These are phyloP conservation scores for Trileptium ribeirensis DNA, from an alignment of 2,888 invertebrate species.

Conservation along the genomic window DNA sequence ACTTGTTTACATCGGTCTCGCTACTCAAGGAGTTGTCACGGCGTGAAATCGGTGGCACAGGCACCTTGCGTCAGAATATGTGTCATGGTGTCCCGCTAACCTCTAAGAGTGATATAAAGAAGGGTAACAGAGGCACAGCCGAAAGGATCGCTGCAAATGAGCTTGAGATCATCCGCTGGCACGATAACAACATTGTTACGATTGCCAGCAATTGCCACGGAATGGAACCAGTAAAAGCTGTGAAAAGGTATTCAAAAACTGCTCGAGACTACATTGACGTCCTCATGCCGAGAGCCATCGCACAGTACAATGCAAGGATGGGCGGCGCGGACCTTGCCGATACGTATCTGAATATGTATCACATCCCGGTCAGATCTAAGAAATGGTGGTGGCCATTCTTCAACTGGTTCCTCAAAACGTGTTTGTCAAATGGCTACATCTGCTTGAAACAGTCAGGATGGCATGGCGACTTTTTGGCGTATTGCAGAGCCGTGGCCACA, in stretches of 20 bases:
- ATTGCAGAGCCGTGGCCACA: not conserved
- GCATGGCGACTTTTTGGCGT: not conserved
- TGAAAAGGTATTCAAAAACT: not conserved
- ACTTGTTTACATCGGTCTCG: not conserved
- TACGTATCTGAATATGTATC: not conserved
- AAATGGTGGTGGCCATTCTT: not conserved
- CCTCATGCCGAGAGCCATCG: no score
- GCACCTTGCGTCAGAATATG: not conserved
- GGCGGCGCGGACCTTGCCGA: not conserved
- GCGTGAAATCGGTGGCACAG: not conserved
- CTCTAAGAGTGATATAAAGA: not conserved
- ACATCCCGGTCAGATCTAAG: not conserved
- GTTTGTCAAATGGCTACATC: not conserved
- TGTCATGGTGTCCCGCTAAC: not conserved
- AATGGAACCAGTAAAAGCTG: not conserved
- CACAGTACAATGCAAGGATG: no score
- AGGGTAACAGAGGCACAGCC: not conserved
- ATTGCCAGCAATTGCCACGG: not conserved
- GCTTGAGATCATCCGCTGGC: not conserved
- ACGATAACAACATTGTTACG: not conserved
- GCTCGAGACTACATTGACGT: not conserved
- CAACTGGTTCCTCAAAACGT: not conserved
- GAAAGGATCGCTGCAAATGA: not conserved
- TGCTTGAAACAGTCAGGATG: not conserved
- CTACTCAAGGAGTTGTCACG: not conserved